Percentiles rank a stretch among this genome's conserved stretches.
Conservation (phyloP, 2,797 vertebrate species). For the Avahi laniger region DNA sequence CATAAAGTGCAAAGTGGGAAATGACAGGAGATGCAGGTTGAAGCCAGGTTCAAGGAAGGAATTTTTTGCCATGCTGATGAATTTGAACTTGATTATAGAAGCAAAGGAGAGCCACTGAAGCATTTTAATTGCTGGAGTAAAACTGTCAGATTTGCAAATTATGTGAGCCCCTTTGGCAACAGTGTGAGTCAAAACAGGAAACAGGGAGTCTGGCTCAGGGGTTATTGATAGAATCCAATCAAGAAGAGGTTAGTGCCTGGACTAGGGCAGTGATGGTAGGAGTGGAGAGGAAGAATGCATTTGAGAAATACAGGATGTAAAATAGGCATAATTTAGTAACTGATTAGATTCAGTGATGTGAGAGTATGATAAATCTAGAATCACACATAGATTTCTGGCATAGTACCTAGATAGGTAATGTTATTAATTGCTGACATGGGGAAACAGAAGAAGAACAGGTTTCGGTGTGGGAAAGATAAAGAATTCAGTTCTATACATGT, state of each 20-base stretch:
- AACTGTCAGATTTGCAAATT: background rate
- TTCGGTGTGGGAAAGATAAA: background rate
- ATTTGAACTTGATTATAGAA: background rate
- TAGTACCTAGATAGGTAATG: background rate
- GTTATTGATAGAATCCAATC: background rate
- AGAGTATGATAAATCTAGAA: background rate
- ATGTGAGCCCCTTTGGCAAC: background rate
- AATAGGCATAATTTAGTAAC: background rate
- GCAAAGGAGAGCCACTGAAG: background rate
- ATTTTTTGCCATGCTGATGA: background rate
- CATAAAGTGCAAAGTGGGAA: background rate
- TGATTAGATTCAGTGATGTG: background rate
- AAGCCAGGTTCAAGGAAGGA: background rate
- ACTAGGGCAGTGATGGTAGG: background rate
- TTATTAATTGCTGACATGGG: background rate
- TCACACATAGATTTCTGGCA: background rate
- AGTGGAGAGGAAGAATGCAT: background rate
- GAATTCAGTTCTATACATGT: background rate
- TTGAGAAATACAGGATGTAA: background rate
- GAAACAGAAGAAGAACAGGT: background rate
- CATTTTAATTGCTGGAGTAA: conserved; percentile 11
- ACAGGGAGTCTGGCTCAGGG: background rate
- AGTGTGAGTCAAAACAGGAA: background rate
- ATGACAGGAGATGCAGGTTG: background rate
- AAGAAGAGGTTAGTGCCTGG: background rate